A percentile compares a stretch with the other conserved stretches of the same genome.
phyloP scores from a whole-genome alignment of 2,113 vertebrate species.

The Chauna torquata region DNA sequence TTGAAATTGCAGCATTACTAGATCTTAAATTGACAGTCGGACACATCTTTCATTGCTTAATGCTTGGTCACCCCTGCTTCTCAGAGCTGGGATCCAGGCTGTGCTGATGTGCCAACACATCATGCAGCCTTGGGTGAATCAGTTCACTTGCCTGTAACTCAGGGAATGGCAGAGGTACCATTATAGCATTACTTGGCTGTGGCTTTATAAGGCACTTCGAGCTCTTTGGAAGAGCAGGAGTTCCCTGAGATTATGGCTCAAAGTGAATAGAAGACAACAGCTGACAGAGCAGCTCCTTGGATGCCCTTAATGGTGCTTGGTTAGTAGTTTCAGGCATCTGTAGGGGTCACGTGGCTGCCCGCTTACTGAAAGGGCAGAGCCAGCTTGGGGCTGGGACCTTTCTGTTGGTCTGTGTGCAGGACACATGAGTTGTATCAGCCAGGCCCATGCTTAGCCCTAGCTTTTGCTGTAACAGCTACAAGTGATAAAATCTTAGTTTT shows the following conservation, averaged over 20 bases:
- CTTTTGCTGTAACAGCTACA: neutral
- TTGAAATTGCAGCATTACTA: neutral
- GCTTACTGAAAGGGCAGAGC: neutral
- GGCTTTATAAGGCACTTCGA: neutral
- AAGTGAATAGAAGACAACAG: neutral
- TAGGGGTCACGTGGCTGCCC: neutral
- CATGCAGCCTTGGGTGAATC: neutral
- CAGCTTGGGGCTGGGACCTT: neutral
- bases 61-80: neutral
- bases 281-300: neutral
- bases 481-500: slow-evolving; percentile 26
- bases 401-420: neutral
- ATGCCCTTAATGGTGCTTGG: neutral
- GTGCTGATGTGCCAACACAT: neutral
- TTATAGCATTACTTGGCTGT: neutral
- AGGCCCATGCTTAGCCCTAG: neutral
- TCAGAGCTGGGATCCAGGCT: neutral
- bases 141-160: neutral
- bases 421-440: neutral
- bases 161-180: neutral
- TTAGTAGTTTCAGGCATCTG: neutral
- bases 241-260: neutral
- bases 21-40: neutral
- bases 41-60: neutral
- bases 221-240: neutral